These are phyloP conservation scores for Tetramorium simillimum DNA, from an alignment of 1,140 invertebrate genomes.

Conservation along the genomic window DNA sequence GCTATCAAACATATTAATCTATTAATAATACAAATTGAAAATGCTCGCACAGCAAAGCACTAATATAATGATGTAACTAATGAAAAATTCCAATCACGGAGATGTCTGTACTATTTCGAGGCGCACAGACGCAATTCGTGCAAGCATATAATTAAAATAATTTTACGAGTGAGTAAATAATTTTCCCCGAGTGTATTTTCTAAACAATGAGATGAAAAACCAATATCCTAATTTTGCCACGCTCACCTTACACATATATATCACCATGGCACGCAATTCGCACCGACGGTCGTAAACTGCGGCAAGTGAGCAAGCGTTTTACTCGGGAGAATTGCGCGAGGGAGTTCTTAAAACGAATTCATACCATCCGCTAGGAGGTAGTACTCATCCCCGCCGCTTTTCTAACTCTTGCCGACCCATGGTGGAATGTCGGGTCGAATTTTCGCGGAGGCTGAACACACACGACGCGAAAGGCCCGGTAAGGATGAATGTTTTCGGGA, in stretches of 20 bases:
- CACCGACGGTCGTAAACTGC: conserved; percentile 33
- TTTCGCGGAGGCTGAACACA: conserved; percentile 70
- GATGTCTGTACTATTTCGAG: neutral
- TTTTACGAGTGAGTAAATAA: neutral
- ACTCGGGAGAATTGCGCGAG: conserved; percentile 35
- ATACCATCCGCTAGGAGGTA: neutral
- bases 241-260: conserved; percentile 21
- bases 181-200: neutral
- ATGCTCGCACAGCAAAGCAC: neutral
- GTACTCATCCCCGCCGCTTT: neutral
- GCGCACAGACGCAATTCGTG: neutral
- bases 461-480: conserved; percentile 9
- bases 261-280: conserved; percentile 25
- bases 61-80: neutral
- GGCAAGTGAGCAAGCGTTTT: conserved; percentile 26
- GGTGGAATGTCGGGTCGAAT: conserved; percentile 64
- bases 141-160: neutral
- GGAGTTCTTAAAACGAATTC: conserved; percentile 64
- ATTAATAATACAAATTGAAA: too few relatives aligned
- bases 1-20: too few relatives aligned
- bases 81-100: neutral
- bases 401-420: conserved; percentile 53
- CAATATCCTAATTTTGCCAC: neutral
- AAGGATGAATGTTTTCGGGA: conserved; percentile 70
- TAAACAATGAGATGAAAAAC: neutral